These are phyloP conservation scores for Nanger granti DNA, from an alignment of 2,113 vertebrate genomes.

Conservation along the genomic window DNA sequence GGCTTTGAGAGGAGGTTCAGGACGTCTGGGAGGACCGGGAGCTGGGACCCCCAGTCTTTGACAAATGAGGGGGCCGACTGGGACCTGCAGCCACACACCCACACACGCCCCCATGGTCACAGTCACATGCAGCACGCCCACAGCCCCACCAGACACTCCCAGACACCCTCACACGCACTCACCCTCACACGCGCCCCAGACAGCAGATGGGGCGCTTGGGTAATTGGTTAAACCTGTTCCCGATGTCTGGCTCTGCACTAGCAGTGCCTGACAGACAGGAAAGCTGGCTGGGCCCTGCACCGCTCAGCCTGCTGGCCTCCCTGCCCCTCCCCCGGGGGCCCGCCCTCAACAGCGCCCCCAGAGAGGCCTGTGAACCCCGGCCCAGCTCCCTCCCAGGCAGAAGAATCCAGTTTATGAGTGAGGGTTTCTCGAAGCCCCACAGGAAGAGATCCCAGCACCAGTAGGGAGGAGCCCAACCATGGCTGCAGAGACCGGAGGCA, in stretches of 20 bases:
- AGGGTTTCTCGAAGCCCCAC: neutral
- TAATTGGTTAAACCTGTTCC: constrained; percentile 77
- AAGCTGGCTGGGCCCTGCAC: constrained; percentile 69
- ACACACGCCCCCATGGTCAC: constrained; percentile 45
- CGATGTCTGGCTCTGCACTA: constrained; percentile 69
- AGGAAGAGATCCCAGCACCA: neutral
- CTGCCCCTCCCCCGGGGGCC: constrained; percentile 12
- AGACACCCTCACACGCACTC: constrained; percentile 67
- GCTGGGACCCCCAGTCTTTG: neutral
- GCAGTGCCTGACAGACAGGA: constrained; percentile 68
- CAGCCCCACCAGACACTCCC: constrained; percentile 64
- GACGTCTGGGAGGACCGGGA: neutral
- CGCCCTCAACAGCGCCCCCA: constrained; percentile 33
- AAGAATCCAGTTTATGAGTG: neutral
- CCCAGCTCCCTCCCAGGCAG: neutral
- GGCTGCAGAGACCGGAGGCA: neutral
- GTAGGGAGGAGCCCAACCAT: neutral
- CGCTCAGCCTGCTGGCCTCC: constrained; percentile 52
- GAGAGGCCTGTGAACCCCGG: neutral
- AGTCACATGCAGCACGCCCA: constrained; percentile 32
- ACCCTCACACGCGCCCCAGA: constrained; percentile 72
- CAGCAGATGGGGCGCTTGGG: constrained; percentile 72
- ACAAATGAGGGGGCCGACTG: neutral
- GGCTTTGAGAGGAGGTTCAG: neutral
- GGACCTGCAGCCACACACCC: neutral